Evolutionary conservation across 2,888 invertebrate species (phyloP).

Genomic region (Orthosia gracilis): DNA sequence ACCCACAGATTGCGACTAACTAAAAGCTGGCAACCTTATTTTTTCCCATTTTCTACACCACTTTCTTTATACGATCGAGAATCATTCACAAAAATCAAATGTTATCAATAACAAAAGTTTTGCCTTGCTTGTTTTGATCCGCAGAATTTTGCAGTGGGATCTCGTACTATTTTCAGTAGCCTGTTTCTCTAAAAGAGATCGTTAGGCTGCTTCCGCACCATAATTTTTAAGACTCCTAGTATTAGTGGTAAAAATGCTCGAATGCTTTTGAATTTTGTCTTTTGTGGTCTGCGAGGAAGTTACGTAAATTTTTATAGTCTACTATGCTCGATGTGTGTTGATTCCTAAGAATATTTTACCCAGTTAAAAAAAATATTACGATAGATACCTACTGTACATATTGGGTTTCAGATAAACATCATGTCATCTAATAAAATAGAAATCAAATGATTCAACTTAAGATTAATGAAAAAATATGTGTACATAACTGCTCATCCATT

Average conservation of each 20-base stretch:
- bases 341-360: not conserved
- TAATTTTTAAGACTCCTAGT: constrained; percentile 19
- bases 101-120: no score
- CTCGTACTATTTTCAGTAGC: not conserved
- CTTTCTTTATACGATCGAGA: no score
- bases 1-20: no score
- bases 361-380: not conserved
- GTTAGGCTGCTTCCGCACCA: constrained; percentile 8
- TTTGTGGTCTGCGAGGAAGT: constrained; percentile 5
- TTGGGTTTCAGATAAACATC: not conserved
- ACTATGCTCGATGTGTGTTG: no score
- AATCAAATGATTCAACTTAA: not conserved
- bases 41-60: no score
- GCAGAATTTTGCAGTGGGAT: no score
- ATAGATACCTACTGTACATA: not conserved
- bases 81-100: no score
- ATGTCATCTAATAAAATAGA: constrained; percentile 2
- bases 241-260: not conserved
- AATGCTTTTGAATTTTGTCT: constrained; percentile 15
- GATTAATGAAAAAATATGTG: constrained; percentile 2
- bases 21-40: no score
- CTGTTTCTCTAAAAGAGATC: constrained; percentile 8
- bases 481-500: constrained; percentile 50
- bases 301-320: constrained; percentile 8
- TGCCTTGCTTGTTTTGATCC: no score